Base-by-base conservation (phyloP, 2,888 invertebrate species). In the Drosophila tripunctata region DNA sequence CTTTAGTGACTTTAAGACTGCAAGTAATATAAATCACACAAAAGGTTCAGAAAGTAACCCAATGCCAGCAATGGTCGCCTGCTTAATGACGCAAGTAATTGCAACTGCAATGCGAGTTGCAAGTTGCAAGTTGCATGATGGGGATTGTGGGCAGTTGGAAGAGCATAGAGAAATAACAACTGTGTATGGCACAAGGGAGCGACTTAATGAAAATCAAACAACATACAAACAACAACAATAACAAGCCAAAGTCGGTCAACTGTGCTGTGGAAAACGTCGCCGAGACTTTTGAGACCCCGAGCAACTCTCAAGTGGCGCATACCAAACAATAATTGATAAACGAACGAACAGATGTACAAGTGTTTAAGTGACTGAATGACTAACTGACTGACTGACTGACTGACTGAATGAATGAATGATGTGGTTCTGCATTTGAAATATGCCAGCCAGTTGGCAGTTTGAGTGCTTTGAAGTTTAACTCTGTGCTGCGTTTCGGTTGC, bases 321-420 rank as follows among this genome's bases (percentile, higher is more conserved):
- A 56, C 69, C 75, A 54, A 38, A 75, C 83, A 75, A 79, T 81
- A 81, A 81, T 81, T 81, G 81, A 81, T 84, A 81, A 80, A 84
- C 81, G 81, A 87, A 80, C 87, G 81, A 87, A 80, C 87, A 81
- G 87, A 80, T 81, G 81, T 87, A 87, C 87, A 80, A 87, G 87
- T 87, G 81, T 76, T 84, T 71, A 67, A 73, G 47, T 76, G 76
- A 71, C 78, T 85, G 82, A 87, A 65, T 72, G 86, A 78, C 71
- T 73, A 67, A 69, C 71, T 84, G 80, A n/a, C n/a, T n/a, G n/a
- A n/a, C n/a, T n/a, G n/a, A n/a, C 78, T 85, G 82, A 87, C 63
- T 72, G 86, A 78, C 71, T 73, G 73, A 69, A 71, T 84, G 80
- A 83, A 66, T 72, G 80, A 78, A 83, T 55, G 41, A 51, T 51